Evolutionary conservation across 2,113 vertebrate species (phyloP), one percentile per base, ranked within the genome.

Genomic region (Myotis lucifugus): DNA sequence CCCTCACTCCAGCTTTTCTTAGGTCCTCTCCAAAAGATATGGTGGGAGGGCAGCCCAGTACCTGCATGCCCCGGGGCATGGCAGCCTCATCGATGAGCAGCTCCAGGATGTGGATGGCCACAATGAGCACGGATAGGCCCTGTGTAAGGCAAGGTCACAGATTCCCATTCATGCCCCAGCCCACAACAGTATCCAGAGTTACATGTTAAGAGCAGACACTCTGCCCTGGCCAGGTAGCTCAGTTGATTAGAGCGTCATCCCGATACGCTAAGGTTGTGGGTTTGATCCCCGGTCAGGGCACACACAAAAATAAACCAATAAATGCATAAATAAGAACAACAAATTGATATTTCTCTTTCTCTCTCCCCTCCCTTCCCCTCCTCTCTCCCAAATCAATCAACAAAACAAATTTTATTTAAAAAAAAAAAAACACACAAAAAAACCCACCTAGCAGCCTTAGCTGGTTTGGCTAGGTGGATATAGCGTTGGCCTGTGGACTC

Each of bases 61-160:
- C 99, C 99, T 99, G 99, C 97, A 99, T 99, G 96, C 99, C 99
- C 97, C 99, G 98, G 1, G 99, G 99, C 99, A 99, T 99, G 0
- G 99, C 99, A 0, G 99, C 98, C 54, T 99, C 99, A 23, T 99
- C 99, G 13, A 99, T 98, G 59, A 99, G 99, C 97, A 99, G 98
- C 98, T 99, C 99, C 98, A 99, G 85, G 67, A 99, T 99, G 0
- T 99, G 99, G 96, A 99, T 98, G 97, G 99, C 99, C 81, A 99
- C 99, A 13, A 99, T 99, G 76, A 99, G 98, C 27, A 99, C 99
- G 19, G 99, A 99, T 98, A 99, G 98, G 84, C 99, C 99, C 99
- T 99, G 97, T 52, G 85, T 46, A 59, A 93, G 64, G 83, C 90
- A 89, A 93, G n/a, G 29, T 72, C 25, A 50, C 15, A 23, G 66